Base-by-base conservation (phyloP, 2,113 vertebrate genomes). In the Ictidomys tridecemlineatus region DNA sequence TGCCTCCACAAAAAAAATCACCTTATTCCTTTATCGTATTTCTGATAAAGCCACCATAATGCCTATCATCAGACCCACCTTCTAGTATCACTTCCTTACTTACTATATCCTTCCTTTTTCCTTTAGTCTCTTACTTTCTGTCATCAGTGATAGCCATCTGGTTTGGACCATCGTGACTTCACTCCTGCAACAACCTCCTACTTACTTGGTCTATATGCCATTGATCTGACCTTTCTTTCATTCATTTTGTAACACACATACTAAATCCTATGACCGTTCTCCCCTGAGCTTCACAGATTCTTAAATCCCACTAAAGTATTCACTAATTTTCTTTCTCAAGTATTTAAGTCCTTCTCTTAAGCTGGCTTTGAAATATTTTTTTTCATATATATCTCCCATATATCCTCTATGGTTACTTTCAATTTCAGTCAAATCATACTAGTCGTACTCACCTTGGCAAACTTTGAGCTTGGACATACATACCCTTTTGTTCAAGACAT, bases 391-490 rank as follows among this genome's bases (percentile, higher is more conserved):
- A 56, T 84, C 85, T 90, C 20, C 84, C n/a, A 83, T 5, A 53
- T 76, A 97, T 85, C 34, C 13, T 85, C 51, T 61, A 96, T 2
- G n/a, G 28, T 95, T 92, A 90, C n/a, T 70, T 42, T 97, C 89
- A 86, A 90, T 92, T 87, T 94, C 65, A 94, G 76, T 39, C 80
- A 95, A 88, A 97, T 93, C 18, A 70, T 70, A 95, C 70, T 56
- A 95, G 69, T 89, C 74, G 84, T 87, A 95, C 92, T 74, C 90
- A 78, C 26, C 24, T 83, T 96, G 83, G 79, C 90, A 95, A 88
- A 93, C 53, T 73, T 83, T 65, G 67, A 88, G 82, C 14, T 94
- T 85, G 53, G 92, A 72, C 26, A 93, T 42, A 96, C 51, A 67
- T 16, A 72, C 18, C 4, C 72, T 28, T 95, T 94, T 92, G 58